A percentile compares a stretch with the other conserved stretches of the same genome.
Evolutionary conservation across 1,140 invertebrate genomes (phyloP).

Genomic region (Ceratina australensis): DNA sequence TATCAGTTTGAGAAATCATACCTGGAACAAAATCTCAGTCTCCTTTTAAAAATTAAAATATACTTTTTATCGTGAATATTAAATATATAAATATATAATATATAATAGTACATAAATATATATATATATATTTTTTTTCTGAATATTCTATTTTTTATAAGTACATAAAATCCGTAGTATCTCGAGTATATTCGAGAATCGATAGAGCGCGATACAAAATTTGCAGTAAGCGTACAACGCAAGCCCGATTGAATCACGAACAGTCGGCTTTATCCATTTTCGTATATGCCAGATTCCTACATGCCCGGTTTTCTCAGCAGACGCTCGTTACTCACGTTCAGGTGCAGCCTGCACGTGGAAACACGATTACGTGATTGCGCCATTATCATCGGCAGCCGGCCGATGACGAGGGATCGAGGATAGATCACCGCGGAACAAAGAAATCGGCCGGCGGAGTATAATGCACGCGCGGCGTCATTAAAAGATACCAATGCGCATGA

Average conservation of each 20-base stretch:
- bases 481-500: conserved; percentile 33
- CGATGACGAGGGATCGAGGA: conserved; percentile 43
- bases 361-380: conserved; percentile 66
- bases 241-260: background rate
- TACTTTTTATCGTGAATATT: too few relatives aligned
- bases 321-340: conserved; percentile 72
- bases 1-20: too few relatives aligned
- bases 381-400: conserved; percentile 34
- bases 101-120: too few relatives aligned
- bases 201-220: too few relatives aligned
- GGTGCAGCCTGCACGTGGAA: conserved; percentile 71
- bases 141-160: too few relatives aligned
- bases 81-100: too few relatives aligned
- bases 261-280: conserved; percentile 52
- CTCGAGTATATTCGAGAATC: too few relatives aligned
- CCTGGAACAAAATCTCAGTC: too few relatives aligned
- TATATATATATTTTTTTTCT: too few relatives aligned
- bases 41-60: too few relatives aligned
- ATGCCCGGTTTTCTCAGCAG: conserved; percentile 47
- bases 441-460: conserved; percentile 57
- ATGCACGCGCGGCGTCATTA: conserved; percentile 51
- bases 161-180: too few relatives aligned
- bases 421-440: conserved; percentile 67
- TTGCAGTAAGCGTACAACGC: too few relatives aligned
- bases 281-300: conserved; percentile 48